phyloP scores from a whole-genome alignment of 2,113 vertebrate genomes.

The Nycticryphes semicollaris region DNA sequence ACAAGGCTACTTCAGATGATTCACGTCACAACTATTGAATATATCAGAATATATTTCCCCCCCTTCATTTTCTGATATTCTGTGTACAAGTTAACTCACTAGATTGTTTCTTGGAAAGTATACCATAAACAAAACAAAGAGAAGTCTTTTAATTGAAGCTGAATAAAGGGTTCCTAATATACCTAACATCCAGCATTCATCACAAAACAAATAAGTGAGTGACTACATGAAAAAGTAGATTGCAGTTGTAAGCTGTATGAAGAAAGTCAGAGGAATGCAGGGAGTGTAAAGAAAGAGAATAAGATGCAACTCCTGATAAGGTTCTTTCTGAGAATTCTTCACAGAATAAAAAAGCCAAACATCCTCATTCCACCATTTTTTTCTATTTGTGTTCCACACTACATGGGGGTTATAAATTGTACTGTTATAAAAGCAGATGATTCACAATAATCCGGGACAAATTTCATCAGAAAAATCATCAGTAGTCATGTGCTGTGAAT shows the following conservation, averaged over 20 bases:
- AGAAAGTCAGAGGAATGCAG: background rate
- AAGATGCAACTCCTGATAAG: background rate
- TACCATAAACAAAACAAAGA: background rate
- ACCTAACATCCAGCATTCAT: background rate
- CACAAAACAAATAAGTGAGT: background rate
- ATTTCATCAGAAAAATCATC: constrained; percentile 58
- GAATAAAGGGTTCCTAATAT: background rate
- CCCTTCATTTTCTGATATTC: background rate
- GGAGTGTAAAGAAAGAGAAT: background rate
- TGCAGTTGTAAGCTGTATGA: background rate
- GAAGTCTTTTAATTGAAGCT: background rate
- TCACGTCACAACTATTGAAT: background rate
- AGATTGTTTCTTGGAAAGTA: background rate
- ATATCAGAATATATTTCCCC: background rate
- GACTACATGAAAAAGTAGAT: background rate
- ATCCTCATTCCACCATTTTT: background rate
- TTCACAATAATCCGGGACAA: constrained; percentile 33
- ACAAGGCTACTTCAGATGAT: background rate
- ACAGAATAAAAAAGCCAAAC: constrained; percentile 9
- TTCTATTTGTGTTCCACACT: constrained; percentile 4
- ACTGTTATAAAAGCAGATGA: constrained; percentile 15
- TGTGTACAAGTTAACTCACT: background rate
- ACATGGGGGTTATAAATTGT: background rate
- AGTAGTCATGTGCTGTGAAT: constrained; percentile 47
- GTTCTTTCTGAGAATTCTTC: background rate